Conservation (phyloP, 1,140 invertebrate species). For the Caenorhabditis latens region DNA sequence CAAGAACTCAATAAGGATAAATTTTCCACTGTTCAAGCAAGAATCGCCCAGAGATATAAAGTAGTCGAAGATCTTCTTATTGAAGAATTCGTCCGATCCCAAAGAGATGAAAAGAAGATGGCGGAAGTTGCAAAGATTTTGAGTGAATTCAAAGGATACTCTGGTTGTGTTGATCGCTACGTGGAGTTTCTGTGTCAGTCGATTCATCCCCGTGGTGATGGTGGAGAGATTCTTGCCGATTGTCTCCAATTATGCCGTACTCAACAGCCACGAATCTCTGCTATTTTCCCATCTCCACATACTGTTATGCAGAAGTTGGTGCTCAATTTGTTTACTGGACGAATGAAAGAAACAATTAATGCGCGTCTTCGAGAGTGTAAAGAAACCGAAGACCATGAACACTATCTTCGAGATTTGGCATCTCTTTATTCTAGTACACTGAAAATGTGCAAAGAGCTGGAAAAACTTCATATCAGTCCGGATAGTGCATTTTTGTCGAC, state of each 20-base stretch:
- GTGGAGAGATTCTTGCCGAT: slow-evolving; percentile 90
- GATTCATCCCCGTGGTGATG: slow-evolving; percentile 77
- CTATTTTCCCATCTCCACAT: slow-evolving; percentile 61
- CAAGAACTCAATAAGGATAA: slow-evolving; percentile 86
- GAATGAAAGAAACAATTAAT: slow-evolving; percentile 59
- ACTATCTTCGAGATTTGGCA: slow-evolving; percentile 89
- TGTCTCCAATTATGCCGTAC: slow-evolving; percentile 88
- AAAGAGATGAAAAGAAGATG: slow-evolving; percentile 89
- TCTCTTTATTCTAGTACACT: slow-evolving; percentile 85
- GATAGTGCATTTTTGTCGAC: slow-evolving; percentile 87
- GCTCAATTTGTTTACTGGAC: slow-evolving; percentile 55
- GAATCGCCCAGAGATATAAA: slow-evolving; percentile 84
- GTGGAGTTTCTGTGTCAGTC: slow-evolving; percentile 45
- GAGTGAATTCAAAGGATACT: slow-evolving; percentile 87
- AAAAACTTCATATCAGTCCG: slow-evolving; percentile 57
- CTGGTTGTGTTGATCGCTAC: slow-evolving; percentile 60
- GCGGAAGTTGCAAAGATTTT: slow-evolving; percentile 91
- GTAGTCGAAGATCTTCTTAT: slow-evolving; percentile 92
- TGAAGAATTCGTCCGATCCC: slow-evolving; percentile 92
- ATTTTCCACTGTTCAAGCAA: slow-evolving; percentile 74
- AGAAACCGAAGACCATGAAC: slow-evolving; percentile 84
- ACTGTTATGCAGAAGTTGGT: slow-evolving; percentile 65
- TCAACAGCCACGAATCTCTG: slow-evolving; percentile 60
- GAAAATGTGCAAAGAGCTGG: slow-evolving; percentile 62
- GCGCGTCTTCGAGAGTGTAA: slow-evolving; percentile 83